These are phyloP conservation scores for Ophion costatus DNA, from an alignment of 2,888 invertebrate genomes.

Conservation along the genomic window DNA sequence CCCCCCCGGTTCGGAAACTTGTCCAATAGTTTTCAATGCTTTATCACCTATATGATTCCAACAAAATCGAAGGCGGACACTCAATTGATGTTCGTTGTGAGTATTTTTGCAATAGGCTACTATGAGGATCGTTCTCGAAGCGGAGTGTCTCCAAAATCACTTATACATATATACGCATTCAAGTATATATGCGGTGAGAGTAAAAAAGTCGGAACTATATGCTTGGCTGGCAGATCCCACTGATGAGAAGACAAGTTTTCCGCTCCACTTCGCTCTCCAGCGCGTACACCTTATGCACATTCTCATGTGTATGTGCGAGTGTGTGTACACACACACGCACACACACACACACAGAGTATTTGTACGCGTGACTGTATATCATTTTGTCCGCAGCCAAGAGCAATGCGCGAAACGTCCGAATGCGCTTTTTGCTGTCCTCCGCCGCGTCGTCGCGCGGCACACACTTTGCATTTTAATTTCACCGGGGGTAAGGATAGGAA, in stretches of 20 bases:
- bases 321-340: not conserved
- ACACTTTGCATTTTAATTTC: constrained; percentile 62
- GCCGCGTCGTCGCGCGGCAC: constrained; percentile 21
- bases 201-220: not conserved
- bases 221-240: not conserved
- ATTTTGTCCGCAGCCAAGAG: not conserved
- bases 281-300: constrained; percentile 15
- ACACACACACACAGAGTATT: no score
- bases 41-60: not conserved
- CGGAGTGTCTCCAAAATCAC: not conserved
- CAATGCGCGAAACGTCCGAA: constrained; percentile 36
- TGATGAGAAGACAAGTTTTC: constrained; percentile 53
- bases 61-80: not conserved
- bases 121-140: not conserved
- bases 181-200: not conserved
- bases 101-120: not conserved
- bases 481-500: constrained; percentile 11
- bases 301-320: no score
- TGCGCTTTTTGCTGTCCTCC: constrained; percentile 48
- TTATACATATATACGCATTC: not conserved
- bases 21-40: no score
- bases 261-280: constrained; percentile 56
- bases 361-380: not conserved
- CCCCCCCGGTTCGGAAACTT: no score
- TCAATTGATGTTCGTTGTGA: not conserved